Conservation (phyloP, 2,888 invertebrate genomes). For the Netelia melanura region DNA sequence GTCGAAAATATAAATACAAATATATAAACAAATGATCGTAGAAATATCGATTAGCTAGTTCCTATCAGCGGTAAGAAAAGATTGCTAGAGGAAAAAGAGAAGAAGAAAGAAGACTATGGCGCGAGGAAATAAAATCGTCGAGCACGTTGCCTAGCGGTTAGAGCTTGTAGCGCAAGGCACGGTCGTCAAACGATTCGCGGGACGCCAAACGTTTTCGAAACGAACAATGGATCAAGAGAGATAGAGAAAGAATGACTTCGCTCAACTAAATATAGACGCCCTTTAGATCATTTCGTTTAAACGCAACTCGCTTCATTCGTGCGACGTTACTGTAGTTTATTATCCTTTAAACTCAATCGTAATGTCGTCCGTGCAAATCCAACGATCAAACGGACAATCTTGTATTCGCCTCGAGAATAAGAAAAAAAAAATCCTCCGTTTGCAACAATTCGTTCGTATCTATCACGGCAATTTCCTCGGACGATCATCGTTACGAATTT, state of each 20-base stretch:
- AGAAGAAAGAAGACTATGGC: not conserved
- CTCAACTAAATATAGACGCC: constrained; percentile 60
- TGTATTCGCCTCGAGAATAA: not conserved
- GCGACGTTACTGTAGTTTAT: constrained; percentile 9
- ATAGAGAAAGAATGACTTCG: not conserved
- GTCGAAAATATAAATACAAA: no score
- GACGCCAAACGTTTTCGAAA: constrained; percentile 38
- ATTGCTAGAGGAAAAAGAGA: not conserved
- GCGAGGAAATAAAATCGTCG: not conserved
- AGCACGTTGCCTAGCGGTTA: constrained; percentile 17
- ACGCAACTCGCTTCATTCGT: constrained; percentile 27
- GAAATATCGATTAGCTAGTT: no score
- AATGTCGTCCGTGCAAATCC: not conserved
- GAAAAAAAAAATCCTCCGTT: not conserved
- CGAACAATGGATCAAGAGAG: no score
- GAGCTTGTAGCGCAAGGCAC: not conserved
- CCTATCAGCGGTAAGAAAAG: no score
- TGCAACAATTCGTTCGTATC: no score
- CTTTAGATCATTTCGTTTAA: constrained; percentile 50
- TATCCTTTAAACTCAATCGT: constrained; percentile 10
- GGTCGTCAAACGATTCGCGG: constrained; percentile 30
- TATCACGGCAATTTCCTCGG: no score
- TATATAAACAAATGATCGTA: no score
- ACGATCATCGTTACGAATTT: no score
- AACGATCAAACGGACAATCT: not conserved